Evolutionary conservation across 2,797 vertebrate species (phyloP), one percentile per base, ranked within the genome.

Genomic region (Calcarius lapponicus): DNA sequence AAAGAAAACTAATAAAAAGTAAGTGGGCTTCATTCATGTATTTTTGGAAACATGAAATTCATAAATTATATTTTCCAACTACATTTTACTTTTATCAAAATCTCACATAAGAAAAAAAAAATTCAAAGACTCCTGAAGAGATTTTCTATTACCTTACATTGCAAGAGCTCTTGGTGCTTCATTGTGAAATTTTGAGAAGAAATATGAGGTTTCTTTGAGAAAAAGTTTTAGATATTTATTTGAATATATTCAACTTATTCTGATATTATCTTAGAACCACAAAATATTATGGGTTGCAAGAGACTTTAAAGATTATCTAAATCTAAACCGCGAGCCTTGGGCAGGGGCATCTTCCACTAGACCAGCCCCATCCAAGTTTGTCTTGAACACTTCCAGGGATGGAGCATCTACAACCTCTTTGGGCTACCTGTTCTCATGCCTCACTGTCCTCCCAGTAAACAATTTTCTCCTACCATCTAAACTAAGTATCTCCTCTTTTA

Each of bases 311-410:
- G 29, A 53, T 9, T 9, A 45, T 38, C 3, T 40, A 71, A 83
- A 51, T 78, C 13, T 25, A 71, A 26, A 0, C 2, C 13, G 5
- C 4, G 0, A 1, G 28, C 32, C 48, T 43, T 38, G 43, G 36
- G 16, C 48, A 61, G 5, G 22, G 13, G 17, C 13, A 50, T 19
- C 16, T 74, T 48, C 71, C 71, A 43, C 21, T 20, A 21, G 22
- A 56, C 11, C 36, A 89, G 22, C 22, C 24, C 2, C 22, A 20
- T 28, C 15, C 34, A 42, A 9, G 26, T 31, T 36, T 34, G 13
- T 2, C 18, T 48, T 45, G 64, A 76, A 57, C 20, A 57, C 17
- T 31, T n/a, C 10, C 36, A 50, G 32, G 29, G 32, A 15, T 9
- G 5, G 11, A 6, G 16, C 13, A 75, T 18, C 43, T 57, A 48